Conservation (phyloP, 1,140 invertebrate species). For the Halictus rubicundus region DNA sequence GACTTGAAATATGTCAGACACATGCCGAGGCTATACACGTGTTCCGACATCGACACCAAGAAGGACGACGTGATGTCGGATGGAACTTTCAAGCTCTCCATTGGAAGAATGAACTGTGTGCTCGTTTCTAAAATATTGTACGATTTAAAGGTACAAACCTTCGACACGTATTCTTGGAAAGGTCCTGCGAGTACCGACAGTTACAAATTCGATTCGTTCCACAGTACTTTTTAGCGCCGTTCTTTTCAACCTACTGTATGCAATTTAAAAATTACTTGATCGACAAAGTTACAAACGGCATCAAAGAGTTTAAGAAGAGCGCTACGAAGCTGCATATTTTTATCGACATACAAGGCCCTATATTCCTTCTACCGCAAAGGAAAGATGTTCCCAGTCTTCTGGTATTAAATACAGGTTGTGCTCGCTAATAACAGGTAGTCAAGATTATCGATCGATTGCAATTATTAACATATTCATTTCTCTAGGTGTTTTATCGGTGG, state of each 20-base stretch:
- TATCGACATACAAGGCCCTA: conserved; percentile 88
- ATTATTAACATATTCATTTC: conserved; percentile 38
- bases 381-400: conserved; percentile 90
- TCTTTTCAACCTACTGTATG: conserved; percentile 72
- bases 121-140: conserved; percentile 87
- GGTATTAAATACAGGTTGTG: conserved; percentile 86
- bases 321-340: conserved; percentile 85
- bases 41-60: conserved; percentile 76
- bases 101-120: conserved; percentile 87
- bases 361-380: conserved; percentile 89
- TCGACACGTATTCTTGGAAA: conserved; percentile 14
- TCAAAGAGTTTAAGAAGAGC: conserved; percentile 82
- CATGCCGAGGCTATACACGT: conserved; percentile 82
- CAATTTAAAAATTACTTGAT: conserved; percentile 55
- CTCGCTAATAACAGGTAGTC: neutral
- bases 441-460: neutral
- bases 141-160: conserved; percentile 83
- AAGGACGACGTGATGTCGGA: conserved; percentile 83
- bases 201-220: conserved; percentile 43
- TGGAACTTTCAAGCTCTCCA: conserved; percentile 85
- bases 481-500: conserved; percentile 86
- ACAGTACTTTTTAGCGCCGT: conserved; percentile 86
- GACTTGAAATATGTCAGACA: conserved; percentile 89
- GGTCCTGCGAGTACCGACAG: neutral
- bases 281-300: conserved; percentile 69